Percentiles rank a stretch among this genome's conserved stretches.
Conservation (phyloP, 1,140 invertebrate species). For the Hylaeus anthracinus region DNA sequence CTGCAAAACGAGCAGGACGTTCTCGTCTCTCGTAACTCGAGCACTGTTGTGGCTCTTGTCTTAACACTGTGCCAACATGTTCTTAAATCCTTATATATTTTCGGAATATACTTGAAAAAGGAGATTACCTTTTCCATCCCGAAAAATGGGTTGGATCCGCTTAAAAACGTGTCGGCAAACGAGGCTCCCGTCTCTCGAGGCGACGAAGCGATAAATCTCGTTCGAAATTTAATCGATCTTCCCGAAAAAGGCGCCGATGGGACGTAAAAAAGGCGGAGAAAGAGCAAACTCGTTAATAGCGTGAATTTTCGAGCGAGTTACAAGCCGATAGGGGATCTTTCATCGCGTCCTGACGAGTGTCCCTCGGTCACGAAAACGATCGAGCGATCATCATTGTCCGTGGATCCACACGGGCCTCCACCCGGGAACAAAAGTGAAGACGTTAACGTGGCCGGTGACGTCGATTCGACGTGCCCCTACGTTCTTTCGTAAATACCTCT, state of each 20-base stretch:
- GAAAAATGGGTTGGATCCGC: too few relatives aligned
- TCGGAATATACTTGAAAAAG: too few relatives aligned
- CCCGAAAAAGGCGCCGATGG: slow-evolving; percentile 12
- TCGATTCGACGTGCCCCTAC: slow-evolving; percentile 40
- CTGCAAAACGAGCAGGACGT: too few relatives aligned
- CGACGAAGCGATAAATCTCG: slow-evolving; percentile 35
- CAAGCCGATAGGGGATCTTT: slow-evolving; percentile 60
- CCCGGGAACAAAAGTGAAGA: slow-evolving; percentile 60
- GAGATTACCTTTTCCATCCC: too few relatives aligned
- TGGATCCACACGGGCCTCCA: slow-evolving; percentile 11
- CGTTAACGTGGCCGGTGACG: slow-evolving; percentile 49
- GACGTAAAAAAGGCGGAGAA: not conserved
- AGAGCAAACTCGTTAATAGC: slow-evolving; percentile 64
- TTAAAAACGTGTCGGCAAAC: slow-evolving; percentile 9
- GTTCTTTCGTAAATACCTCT: slow-evolving; percentile 16
- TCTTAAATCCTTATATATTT: too few relatives aligned
- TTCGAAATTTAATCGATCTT: slow-evolving; percentile 34
- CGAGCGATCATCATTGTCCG: slow-evolving; percentile 47
- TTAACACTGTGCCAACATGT: too few relatives aligned
- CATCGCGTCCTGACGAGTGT: not conserved
- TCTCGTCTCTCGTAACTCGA: too few relatives aligned
- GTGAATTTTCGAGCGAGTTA: slow-evolving; percentile 72
- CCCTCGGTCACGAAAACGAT: slow-evolving; percentile 39
- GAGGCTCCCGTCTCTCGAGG: not conserved
- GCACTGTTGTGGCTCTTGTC: too few relatives aligned